Evolutionary conservation across 2,888 invertebrate genomes (phyloP).

Genomic region (Epinotia ramella): DNA sequence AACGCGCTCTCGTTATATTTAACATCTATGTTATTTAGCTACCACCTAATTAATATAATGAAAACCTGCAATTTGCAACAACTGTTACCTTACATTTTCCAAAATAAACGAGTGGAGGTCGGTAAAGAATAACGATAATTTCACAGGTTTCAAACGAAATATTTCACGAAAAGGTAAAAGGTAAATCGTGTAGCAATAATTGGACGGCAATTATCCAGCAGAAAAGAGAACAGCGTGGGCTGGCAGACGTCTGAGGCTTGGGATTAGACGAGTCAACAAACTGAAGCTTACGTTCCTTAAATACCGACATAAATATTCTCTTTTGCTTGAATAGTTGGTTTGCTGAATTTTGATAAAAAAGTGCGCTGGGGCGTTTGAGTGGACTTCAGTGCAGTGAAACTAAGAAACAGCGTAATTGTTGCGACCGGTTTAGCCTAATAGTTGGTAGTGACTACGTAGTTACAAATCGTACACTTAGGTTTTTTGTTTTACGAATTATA

Average conservation of each 20-base stretch:
- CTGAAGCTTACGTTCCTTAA: slow-evolving; percentile 15
- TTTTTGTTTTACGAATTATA: no score
- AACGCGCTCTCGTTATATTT: slow-evolving; percentile 7
- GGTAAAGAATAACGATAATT: not conserved
- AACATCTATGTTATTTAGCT: not conserved
- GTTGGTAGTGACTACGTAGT: no score
- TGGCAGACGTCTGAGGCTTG: slow-evolving; percentile 30
- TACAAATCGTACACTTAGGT: no score
- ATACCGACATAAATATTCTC: slow-evolving; percentile 6
- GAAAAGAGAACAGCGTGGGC: slow-evolving; percentile 18
- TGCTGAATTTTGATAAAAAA: not conserved
- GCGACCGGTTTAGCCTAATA: no score
- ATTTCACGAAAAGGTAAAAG: slow-evolving; percentile 16
- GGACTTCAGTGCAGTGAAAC: no score
- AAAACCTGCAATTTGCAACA: not conserved
- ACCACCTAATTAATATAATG: not conserved
- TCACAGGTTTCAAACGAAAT: not conserved
- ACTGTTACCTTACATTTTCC: not conserved
- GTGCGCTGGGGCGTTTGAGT: not conserved
- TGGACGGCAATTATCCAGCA: slow-evolving; percentile 23
- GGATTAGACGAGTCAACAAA: slow-evolving; percentile 31
- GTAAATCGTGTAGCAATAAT: slow-evolving; percentile 18
- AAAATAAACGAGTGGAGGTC: not conserved
- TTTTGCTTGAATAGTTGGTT: not conserved
- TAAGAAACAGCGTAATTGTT: no score